Percentiles rank a stretch among this genome's conserved stretches.
Conservation (phyloP, 2,797 vertebrate genomes). For the Galago senegalensis region DNA sequence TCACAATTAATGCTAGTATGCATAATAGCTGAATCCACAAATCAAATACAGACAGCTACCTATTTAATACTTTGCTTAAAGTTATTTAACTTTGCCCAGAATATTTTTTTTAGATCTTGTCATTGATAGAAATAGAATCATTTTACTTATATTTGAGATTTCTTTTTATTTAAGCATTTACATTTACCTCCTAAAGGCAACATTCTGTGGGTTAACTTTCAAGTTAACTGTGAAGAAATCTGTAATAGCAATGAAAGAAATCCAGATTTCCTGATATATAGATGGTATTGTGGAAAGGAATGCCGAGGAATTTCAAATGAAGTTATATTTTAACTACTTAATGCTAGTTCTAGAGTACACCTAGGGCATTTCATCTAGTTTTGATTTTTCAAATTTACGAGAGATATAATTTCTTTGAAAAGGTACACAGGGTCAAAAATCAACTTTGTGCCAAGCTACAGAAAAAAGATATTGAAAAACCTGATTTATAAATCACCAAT, state of each 20-base stretch:
- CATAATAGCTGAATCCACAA: background rate
- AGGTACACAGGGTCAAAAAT: background rate
- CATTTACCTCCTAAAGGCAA: slow-evolving; percentile 61
- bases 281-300: slow-evolving; percentile 44
- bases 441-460: background rate
- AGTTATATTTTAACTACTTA: slow-evolving; percentile 71
- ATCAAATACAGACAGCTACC: background rate
- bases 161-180: background rate
- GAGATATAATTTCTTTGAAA: slow-evolving; percentile 4
- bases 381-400: slow-evolving; percentile 35
- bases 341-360: background rate
- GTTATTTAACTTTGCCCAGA: background rate
- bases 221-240: slow-evolving; percentile 72
- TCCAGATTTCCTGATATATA: slow-evolving; percentile 24
- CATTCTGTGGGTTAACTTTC: slow-evolving; percentile 29
- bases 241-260: slow-evolving; percentile 57
- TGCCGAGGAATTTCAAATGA: background rate
- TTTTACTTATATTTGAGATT: background rate
- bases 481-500: slow-evolving; percentile 14
- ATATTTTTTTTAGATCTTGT: background rate
- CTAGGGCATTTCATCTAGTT: slow-evolving; percentile 23
- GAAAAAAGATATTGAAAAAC: background rate
- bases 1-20: background rate
- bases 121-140: background rate
- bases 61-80: background rate